Conservation (phyloP, 92 coral and sea anemone genomes). For the Porites lobata region DNA sequence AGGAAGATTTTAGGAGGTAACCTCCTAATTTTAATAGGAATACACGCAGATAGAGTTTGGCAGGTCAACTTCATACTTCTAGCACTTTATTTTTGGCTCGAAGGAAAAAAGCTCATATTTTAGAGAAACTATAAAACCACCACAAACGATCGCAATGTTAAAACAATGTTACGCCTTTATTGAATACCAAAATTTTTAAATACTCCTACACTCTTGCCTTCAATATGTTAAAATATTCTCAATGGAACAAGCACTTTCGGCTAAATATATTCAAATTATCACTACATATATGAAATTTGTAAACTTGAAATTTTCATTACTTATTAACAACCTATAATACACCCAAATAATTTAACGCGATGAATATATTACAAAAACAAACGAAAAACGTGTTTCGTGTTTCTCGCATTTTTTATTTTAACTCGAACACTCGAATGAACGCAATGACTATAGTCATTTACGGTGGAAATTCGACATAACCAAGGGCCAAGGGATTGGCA, state of each 20-base stretch:
- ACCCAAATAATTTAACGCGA: not conserved
- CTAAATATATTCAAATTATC: not conserved
- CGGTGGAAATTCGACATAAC: no score
- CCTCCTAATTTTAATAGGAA: no score
- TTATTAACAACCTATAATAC: not conserved
- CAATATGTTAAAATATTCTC: not conserved
- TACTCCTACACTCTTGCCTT: constrained; percentile 6
- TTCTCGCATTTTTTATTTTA: no score
- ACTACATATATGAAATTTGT: not conserved
- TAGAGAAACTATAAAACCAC: not conserved
- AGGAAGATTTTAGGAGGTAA: no score
- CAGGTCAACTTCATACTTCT: no score
- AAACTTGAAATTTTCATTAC: not conserved
- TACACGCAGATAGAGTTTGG: no score
- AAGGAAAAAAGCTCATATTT: not conserved
- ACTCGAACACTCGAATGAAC: no score
- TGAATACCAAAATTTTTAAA: constrained; percentile 19
- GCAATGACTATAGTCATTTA: no score
- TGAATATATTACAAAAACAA: no score
- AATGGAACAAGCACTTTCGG: not conserved
- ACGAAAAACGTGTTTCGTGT: no score
- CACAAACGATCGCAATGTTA: not conserved
- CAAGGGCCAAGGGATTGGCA: no score
- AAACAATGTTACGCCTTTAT: constrained; percentile 16
- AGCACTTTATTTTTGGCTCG: no score